Conservation (phyloP, 1,140 invertebrate species). For the Artemia franciscana region DNA sequence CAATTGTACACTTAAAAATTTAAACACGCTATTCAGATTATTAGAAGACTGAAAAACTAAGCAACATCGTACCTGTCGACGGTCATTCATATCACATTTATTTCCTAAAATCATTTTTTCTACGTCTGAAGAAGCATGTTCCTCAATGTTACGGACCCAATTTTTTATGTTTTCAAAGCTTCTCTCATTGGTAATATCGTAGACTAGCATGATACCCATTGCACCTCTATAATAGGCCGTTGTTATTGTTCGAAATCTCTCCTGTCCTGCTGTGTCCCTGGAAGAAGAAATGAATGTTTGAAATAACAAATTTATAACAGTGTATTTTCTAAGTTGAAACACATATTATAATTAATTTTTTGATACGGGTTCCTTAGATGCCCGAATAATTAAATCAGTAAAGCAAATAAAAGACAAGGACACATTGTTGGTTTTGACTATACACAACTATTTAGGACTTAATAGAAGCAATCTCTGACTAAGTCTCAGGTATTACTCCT, state of each 20-base stretch:
- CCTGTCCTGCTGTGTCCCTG: conserved; percentile 37
- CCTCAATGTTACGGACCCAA: conserved; percentile 26
- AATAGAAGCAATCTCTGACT: no score
- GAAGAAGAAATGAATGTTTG: neutral
- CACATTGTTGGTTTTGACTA: no score
- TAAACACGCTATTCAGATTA: no score
- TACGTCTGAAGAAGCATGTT: conserved; percentile 60
- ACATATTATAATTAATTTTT: no score
- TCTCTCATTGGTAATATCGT: conserved; percentile 29
- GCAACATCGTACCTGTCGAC: conserved; percentile 40
- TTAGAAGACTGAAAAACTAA: no score
- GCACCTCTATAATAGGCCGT: conserved; percentile 35
- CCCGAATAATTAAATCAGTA: no score
- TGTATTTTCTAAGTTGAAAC: no score
- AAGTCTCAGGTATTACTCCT: no score
- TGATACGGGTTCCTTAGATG: no score
- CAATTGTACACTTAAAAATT: no score
- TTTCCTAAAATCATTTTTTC: conserved; percentile 88
- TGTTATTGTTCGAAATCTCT: conserved; percentile 37
- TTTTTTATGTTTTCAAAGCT: conserved; percentile 30
- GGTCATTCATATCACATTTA: conserved; percentile 78
- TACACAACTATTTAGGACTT: no score
- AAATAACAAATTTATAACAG: neutral
- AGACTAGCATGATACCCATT: conserved; percentile 30
- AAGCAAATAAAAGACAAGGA: no score